Conservation (phyloP, 1,140 invertebrate species). For the Gonioctena quinquepunctata region DNA sequence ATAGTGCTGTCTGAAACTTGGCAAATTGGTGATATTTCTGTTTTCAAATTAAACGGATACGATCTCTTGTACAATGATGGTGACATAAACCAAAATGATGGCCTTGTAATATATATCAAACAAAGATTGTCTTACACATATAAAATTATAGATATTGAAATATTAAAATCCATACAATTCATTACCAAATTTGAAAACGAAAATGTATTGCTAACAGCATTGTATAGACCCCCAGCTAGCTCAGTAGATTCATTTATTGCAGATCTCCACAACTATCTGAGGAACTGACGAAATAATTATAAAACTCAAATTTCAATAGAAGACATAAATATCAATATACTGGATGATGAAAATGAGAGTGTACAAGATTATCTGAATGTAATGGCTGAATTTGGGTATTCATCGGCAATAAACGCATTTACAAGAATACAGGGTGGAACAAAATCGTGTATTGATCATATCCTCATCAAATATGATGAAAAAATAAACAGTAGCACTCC, state of each 20-base stretch:
- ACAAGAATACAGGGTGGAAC: neutral
- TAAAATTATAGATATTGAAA: neutral
- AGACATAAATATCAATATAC: neutral
- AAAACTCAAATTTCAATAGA: neutral
- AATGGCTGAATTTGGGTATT: neutral
- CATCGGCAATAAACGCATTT: neutral
- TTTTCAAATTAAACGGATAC: neutral
- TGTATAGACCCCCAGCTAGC: neutral
- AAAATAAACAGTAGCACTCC: neutral
- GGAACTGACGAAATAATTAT: neutral
- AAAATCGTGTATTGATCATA: neutral
- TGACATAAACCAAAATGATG: neutral
- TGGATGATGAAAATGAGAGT: neutral
- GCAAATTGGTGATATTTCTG: neutral
- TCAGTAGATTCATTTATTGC: no score
- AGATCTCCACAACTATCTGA: no score
- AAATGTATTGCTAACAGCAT: neutral
- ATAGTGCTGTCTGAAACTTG: neutral
- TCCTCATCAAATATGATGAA: neutral
- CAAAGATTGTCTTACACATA: neutral
- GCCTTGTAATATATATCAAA: neutral
- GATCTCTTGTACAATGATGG: neutral
- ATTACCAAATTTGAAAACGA: neutral
- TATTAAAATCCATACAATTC: neutral
- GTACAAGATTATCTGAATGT: neutral